Base-by-base conservation (phyloP, 1,140 invertebrate genomes). In the Zaprionus camerounensis region DNA sequence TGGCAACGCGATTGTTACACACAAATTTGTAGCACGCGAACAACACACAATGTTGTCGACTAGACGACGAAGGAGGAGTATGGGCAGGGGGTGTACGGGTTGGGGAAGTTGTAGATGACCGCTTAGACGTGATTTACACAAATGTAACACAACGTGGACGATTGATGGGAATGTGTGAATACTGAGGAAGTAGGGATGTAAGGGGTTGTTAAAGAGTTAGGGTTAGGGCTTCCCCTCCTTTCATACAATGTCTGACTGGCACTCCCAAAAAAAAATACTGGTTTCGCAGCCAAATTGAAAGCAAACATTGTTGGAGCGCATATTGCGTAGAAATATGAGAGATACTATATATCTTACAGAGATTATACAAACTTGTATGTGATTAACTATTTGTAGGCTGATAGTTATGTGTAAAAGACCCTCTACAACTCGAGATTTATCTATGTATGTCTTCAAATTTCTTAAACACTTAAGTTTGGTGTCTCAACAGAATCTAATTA, bases 81-180 rank as follows among this genome's bases (percentile, higher is more conserved):
- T 2, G n/a, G 22, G 17, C 51, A 28, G 24, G 22, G 56, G 58
- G 34, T 24, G 20, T 17, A 31, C 15, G n/a, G 44, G 15, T 13
- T n/a, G 53, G 31, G 17, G 64, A 44, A 55, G 13, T 65, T 68
- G 71, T 70, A 46, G 64, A 67, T 70, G 75, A 75, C 81, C 73
- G 69, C 58, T 83, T 77, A 59, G 64, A 72, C 20, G 71, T 75
- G 82, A 87, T 86, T 86, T 87, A 85, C 55, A 51, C 71, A 76
- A 57, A 62, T 65, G 63, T 73, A 64, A 64, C 75, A 81, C 66
- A 81, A 74, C 78, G 71, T 77, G 82, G 24, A 62, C 53, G 55
- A 84, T 77, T 70, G 75, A 79, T 75, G 68, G 55, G 63, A 36
- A 57, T 73, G 59, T 49, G 51, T 56, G 56, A 41, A 75, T 61